Base-by-base conservation (phyloP, 2,797 vertebrate genomes). In the Tarsius wallacei region DNA sequence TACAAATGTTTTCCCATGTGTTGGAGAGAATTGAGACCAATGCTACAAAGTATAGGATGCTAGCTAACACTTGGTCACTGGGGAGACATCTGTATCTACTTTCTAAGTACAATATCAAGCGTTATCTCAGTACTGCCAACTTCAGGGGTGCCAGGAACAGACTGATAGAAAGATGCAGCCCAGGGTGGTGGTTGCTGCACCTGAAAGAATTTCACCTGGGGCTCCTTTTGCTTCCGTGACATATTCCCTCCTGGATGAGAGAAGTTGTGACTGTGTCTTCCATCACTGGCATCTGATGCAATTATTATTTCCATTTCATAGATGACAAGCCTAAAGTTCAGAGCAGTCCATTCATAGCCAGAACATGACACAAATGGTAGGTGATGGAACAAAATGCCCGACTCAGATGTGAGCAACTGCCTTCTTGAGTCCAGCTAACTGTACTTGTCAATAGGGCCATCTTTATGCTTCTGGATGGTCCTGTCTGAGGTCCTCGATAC, bases 61-160 rank as follows among this genome's bases (percentile, higher is more conserved):
- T 16, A 0, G 5, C 2, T 17, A 15, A 6, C 21, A 26, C 7
- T 1, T 8, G 42, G 55, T 22, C 12, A 1, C 57, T 1, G 2
- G 26, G 55, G 57, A 42, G 17, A 21, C 42, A 7, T 13, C 49
- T 0, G 0, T 7, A 2, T 2, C 1, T 68, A 24, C 63, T n/a
- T 7, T 61, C 24, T 11, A 24, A 14, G n/a, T 22, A 21, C 61
- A 59, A 19, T 4, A 13, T 26, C 10, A 83, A 15, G 42, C 13
- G 2, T 1, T 26, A 8, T 19, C 24, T 19, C 19, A 15, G 31
- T 13, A 17, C 17, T 16, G 3, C 6, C 3, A 7, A 10, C 13
- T 26, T 68, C 19, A 3, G 21, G 0, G 61, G 36, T 1, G 11
- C 3, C 5, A 28, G 26, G 57, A 31, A 16, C 19, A 33, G 81